Base-by-base conservation (phyloP, 2,113 vertebrate species). In the Conger conger region DNA sequence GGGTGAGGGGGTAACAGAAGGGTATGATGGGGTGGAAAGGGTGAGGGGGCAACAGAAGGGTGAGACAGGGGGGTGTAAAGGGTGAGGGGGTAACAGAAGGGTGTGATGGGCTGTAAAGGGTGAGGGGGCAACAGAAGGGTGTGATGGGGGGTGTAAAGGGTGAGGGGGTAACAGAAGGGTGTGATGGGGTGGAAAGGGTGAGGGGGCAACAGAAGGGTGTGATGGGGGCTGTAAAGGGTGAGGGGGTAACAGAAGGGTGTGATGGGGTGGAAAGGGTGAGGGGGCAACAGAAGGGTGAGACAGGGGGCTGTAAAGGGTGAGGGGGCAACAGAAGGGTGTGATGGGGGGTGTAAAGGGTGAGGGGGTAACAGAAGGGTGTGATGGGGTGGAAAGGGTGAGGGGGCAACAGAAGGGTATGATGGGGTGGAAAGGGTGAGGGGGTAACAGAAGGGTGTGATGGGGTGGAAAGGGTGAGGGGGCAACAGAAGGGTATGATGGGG, bases 221-320 rank as follows among this genome's bases (percentile, higher is more conserved):
- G n/a, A n/a, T n/a, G n/a, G n/a, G n/a, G n/a, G n/a, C n/a, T n/a
- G n/a, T n/a, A 93, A 94, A 92, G 86, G 91, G 89, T 92, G 91
- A 84, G 91, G 94, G 60, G 4, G 60, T 20, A 68, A 23, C 60
- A n/a, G 4, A 23, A 18, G 27, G 27, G 60, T 18, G 88, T 86
- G n/a, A n/a, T n/a, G n/a, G n/a, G 83, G 79, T 83, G 91, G 92
- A 93, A 94, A 92, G 86, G 91, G 89, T 92, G 91, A 84, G 91
- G 94, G 60, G 4, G 60, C 23, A 68, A 23, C 60, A n/a, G 4
- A 23, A 18, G 27, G 27, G 60, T 18, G 88, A n/a, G n/a, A n/a
- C n/a, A n/a, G n/a, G n/a, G n/a, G n/a, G n/a, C n/a, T n/a, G n/a
- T 86, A 93, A 94, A 92, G 86, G 91, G 89, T 92, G 91, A 84